A percentile compares a stretch with the other conserved stretches of the same genome.
Evolutionary conservation across 2,113 vertebrate genomes (phyloP).

Genomic region (Zapornia atra): DNA sequence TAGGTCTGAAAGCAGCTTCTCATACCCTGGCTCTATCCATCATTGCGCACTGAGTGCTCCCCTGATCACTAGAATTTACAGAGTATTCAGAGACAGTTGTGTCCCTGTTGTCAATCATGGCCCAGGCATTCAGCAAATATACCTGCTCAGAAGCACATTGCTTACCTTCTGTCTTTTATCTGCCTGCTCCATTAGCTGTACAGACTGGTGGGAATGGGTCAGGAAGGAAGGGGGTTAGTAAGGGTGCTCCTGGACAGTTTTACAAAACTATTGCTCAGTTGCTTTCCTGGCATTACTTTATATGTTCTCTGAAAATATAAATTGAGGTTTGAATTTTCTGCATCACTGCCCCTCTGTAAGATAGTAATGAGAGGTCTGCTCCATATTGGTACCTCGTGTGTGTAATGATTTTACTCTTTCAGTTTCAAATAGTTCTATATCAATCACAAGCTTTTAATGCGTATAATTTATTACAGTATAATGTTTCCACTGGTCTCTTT

Average conservation of each 20-base stretch:
- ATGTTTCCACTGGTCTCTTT: not conserved
- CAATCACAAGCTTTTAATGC: not conserved
- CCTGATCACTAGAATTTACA: not conserved
- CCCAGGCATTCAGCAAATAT: not conserved
- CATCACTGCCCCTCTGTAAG: not conserved
- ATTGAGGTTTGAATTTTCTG: not conserved
- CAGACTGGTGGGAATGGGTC: not conserved
- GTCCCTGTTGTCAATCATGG: not conserved
- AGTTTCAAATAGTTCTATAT: not conserved
- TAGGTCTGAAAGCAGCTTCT: not conserved
- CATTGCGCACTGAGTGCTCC: not conserved
- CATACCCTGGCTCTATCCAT: not conserved
- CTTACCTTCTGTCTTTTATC: not conserved
- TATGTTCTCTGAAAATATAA: not conserved
- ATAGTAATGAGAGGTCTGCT: not conserved
- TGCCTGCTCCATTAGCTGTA: not conserved
- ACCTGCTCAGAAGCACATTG: not conserved
- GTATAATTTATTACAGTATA: not conserved
- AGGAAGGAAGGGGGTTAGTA: not conserved
- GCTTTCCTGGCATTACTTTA: not conserved
- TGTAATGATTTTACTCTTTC: constrained; percentile 15
- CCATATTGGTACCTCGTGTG: not conserved
- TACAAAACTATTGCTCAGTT: not conserved
- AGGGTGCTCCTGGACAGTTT: not conserved
- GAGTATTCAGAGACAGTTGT: not conserved